These are phyloP conservation scores for Peromyscus attwateri DNA, from an alignment of 2,797 vertebrate genomes.

Conservation along the genomic window DNA sequence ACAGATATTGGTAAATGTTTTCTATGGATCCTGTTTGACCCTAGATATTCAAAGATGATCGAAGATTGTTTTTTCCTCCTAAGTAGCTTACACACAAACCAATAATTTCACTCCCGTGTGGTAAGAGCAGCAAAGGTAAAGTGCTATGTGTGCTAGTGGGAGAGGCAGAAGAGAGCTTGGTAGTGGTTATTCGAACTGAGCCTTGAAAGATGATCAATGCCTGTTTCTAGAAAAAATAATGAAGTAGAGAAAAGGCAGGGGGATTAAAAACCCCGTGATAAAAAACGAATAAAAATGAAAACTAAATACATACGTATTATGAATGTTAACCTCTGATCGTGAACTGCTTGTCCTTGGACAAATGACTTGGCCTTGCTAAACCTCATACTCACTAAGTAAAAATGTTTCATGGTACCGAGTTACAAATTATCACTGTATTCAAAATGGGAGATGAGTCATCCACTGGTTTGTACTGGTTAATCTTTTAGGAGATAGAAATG, in stretches of 20 bases:
- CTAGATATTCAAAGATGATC: neutral
- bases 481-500: neutral
- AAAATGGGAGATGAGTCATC: neutral
- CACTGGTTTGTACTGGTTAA: neutral
- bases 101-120: neutral
- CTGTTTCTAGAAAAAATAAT: conserved; percentile 32
- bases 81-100: neutral
- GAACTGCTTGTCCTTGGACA: neutral
- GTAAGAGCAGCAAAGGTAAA: neutral
- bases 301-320: neutral
- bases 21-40: neutral
- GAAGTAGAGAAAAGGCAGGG: neutral
- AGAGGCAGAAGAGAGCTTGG: neutral
- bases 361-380: neutral
- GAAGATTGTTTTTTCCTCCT: neutral
- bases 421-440: neutral
- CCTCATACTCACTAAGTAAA: neutral
- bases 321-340: neutral
- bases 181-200: neutral
- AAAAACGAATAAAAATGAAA: neutral
- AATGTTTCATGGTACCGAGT: neutral
- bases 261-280: neutral
- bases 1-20: neutral
- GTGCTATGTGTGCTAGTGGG: neutral
- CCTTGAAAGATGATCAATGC: neutral